Evolutionary conservation across 1,140 invertebrate genomes (phyloP).

Genomic region (Akabosia matsudoensis): DNA sequence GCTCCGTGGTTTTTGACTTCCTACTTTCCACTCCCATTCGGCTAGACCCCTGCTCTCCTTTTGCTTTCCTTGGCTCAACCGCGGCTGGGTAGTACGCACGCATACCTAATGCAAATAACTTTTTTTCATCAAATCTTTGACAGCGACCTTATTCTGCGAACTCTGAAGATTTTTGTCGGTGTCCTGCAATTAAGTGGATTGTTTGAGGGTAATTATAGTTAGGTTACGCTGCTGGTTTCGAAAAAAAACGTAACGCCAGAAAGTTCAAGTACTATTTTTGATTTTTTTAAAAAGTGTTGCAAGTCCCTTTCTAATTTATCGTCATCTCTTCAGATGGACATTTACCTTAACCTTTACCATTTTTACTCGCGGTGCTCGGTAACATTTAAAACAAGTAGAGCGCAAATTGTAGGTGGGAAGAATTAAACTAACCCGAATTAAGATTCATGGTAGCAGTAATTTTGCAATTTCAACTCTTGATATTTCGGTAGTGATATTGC

Average conservation of each 20-base stretch:
- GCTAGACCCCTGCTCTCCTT: too few species aligned
- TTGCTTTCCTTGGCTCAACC: too few species aligned
- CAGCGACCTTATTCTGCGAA: too few species aligned
- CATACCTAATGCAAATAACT: too few species aligned
- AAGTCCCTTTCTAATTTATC: not conserved
- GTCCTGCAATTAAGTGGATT: not conserved
- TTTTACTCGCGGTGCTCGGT: not conserved
- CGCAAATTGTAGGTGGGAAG: not conserved
- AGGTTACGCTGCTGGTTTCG: not conserved
- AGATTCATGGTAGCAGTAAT: not conserved
- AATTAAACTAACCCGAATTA: not conserved
- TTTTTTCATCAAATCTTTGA: too few species aligned
- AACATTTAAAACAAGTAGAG: not conserved
- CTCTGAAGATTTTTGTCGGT: too few species aligned
- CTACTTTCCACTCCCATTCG: too few species aligned
- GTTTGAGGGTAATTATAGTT: not conserved
- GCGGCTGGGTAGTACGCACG: too few species aligned
- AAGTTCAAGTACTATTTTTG: not conserved
- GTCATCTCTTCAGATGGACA: not conserved
- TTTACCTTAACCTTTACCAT: not conserved
- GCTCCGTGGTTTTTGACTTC: too few species aligned
- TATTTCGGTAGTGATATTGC: too few species aligned
- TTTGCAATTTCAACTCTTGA: not conserved
- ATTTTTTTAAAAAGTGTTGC: not conserved
- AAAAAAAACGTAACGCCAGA: constrained; percentile 2